A percentile compares a stretch with the other conserved stretches of the same genome.
Conservation (phyloP, 2,888 invertebrate species). For the Atherix ibis region DNA sequence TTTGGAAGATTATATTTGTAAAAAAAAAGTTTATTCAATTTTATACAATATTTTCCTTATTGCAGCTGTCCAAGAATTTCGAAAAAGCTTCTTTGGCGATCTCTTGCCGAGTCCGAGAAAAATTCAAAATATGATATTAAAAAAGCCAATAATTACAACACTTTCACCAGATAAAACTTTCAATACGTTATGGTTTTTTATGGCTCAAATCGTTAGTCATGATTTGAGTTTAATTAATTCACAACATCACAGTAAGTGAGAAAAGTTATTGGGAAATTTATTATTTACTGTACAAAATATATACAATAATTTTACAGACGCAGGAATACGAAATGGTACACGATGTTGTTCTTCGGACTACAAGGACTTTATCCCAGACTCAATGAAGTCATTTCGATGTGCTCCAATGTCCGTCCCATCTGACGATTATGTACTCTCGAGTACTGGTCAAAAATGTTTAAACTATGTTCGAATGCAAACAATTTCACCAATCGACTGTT, state of each 20-base stretch:
- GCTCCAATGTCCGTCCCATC: slow-evolving; percentile 41
- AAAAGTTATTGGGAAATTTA: no score
- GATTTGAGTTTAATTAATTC: slow-evolving; percentile 4
- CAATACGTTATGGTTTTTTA: slow-evolving; percentile 7
- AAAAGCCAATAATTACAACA: background rate
- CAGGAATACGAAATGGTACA: background rate
- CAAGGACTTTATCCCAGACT: slow-evolving; percentile 30
- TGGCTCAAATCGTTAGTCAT: slow-evolving; percentile 7
- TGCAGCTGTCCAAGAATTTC: slow-evolving; percentile 6
- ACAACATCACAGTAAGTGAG: slow-evolving; percentile 4
- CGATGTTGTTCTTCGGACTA: slow-evolving; percentile 9
- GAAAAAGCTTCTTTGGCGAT: slow-evolving; percentile 4
- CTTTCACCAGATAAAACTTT: background rate
- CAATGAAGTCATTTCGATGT: slow-evolving; percentile 41
- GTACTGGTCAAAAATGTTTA: slow-evolving; percentile 37
- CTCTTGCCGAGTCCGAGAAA: slow-evolving; percentile 4
- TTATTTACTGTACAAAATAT: no score
- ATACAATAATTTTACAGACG: background rate
- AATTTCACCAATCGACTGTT: slow-evolving; percentile 33
- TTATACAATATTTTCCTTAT: no score
- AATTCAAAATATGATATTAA: slow-evolving; percentile 2
- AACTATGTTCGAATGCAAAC: slow-evolving; percentile 37
- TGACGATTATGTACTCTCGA: slow-evolving; percentile 37
- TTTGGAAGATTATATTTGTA: no score
- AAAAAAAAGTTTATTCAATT: background rate